These are phyloP conservation scores for Nesogale talazaci DNA, from an alignment of 2,113 vertebrate species.

Conservation along the genomic window DNA sequence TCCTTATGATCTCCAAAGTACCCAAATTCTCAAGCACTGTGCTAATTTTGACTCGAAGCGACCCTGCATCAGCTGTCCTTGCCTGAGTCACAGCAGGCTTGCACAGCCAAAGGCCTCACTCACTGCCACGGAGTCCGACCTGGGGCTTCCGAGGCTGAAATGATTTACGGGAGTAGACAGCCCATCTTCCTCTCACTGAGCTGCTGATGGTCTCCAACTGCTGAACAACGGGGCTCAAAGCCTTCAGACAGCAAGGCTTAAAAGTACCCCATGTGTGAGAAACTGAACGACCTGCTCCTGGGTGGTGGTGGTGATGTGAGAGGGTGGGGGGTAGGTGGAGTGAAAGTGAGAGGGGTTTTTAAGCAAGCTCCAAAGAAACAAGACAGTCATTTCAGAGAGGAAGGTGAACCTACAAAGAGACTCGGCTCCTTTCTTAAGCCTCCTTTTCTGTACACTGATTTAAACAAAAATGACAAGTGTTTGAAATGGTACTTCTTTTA, in stretches of 20 bases:
- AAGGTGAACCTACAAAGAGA: not conserved
- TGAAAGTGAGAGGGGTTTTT: not conserved
- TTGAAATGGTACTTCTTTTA: not conserved
- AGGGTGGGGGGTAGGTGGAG: fast-evolving
- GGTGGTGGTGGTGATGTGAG: not conserved
- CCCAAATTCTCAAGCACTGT: too few relatives aligned
- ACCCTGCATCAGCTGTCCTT: too few relatives aligned
- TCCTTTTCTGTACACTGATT: not conserved
- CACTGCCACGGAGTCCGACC: too few relatives aligned
- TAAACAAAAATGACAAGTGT: not conserved
- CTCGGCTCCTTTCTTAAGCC: not conserved
- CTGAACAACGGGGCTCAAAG: not conserved
- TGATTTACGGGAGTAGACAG: too few relatives aligned
- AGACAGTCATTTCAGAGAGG: not conserved
- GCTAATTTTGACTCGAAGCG: too few relatives aligned
- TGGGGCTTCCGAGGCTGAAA: too few relatives aligned
- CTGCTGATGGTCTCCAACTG: too few relatives aligned
- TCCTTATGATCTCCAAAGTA: too few relatives aligned
- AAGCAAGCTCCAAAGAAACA: not conserved
- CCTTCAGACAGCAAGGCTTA: not conserved
- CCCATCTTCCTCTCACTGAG: too few relatives aligned
- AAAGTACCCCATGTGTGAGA: not conserved
- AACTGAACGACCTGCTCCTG: not conserved
- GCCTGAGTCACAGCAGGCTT: too few relatives aligned
- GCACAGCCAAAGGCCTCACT: too few relatives aligned